Conservation (phyloP, 2,888 invertebrate species). For the Lepidonotus clava region DNA sequence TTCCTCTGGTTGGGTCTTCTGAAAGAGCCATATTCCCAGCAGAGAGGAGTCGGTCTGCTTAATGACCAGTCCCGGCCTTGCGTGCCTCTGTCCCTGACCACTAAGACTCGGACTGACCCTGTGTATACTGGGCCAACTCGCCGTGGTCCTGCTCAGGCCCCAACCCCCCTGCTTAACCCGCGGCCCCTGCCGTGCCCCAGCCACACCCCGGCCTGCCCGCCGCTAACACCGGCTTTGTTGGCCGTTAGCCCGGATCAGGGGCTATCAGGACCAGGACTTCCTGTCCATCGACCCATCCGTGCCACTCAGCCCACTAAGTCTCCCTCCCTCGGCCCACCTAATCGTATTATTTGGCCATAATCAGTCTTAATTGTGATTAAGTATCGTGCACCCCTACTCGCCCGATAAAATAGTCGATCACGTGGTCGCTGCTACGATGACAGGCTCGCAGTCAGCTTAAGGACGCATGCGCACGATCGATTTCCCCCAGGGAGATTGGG, state of each 20-base stretch:
- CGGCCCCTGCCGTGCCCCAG: background rate
- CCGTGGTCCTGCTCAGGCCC: background rate
- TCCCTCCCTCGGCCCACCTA: conserved; percentile 28
- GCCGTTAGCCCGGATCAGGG: conserved; percentile 47
- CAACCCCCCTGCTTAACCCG: background rate
- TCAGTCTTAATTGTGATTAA: conserved; percentile 54
- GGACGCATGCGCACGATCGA: conserved; percentile 30
- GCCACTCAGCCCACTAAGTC: conserved; percentile 44
- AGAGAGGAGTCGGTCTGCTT: no score
- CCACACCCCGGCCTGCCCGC: background rate
- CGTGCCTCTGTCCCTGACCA: no score
- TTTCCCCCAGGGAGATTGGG: no score
- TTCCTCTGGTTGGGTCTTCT: no score
- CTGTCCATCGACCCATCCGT: conserved; percentile 50
- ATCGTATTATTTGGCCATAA: conserved; percentile 51
- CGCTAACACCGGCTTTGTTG: conserved; percentile 43
- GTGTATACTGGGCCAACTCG: no score
- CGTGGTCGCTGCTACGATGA: conserved; percentile 31
- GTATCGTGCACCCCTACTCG: conserved; percentile 10
- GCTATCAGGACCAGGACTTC: conserved; percentile 20
- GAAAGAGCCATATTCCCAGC: no score
- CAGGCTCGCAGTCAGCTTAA: conserved; percentile 25
- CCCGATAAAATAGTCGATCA: conserved; percentile 47
- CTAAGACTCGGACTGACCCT: no score
- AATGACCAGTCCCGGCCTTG: no score